Conservation (phyloP, 2,113 vertebrate species). For the Notothenia coriiceps region DNA sequence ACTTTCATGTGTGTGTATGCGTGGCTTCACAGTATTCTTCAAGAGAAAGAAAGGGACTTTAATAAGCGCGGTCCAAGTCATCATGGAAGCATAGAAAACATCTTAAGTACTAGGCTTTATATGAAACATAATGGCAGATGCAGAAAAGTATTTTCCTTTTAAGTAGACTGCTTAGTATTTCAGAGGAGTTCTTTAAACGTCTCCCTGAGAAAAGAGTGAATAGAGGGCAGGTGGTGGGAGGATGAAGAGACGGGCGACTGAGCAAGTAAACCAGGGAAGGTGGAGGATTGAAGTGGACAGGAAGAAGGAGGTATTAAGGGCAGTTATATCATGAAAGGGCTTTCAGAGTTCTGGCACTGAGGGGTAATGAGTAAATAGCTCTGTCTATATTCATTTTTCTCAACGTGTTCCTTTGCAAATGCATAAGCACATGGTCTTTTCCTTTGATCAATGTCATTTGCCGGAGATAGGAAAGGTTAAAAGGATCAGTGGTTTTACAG, state of each 20-base stretch:
- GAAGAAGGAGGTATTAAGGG: conserved; percentile 51
- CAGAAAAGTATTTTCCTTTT: conserved; percentile 25
- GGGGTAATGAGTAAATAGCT: conserved; percentile 70
- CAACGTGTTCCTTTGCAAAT: conserved; percentile 54
- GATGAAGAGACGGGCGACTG: conserved; percentile 9
- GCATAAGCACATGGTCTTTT: conserved; percentile 59
- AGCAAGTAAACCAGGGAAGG: conserved; percentile 27
- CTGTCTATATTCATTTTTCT: conserved; percentile 73
- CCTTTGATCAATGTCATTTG: conserved; percentile 69
- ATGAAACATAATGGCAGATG: conserved; percentile 20
- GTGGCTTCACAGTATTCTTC: neutral
- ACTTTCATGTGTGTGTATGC: neutral
- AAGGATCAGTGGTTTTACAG: conserved; percentile 68
- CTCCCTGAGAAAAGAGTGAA: conserved; percentile 34
- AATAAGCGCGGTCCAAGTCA: neutral
- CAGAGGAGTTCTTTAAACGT: conserved; percentile 53
- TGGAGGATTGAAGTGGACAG: conserved; percentile 53
- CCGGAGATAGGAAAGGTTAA: conserved; percentile 73
- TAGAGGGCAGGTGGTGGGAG: conserved; percentile 23
- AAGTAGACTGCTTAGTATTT: conserved; percentile 58
- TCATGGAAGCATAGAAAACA: conserved; percentile 6
- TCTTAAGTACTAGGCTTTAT: conserved; percentile 10
- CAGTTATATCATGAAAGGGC: conserved; percentile 47
- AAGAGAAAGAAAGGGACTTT: conserved; percentile 15
- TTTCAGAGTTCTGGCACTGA: conserved; percentile 41